These are phyloP conservation scores for Martes flavigula DNA, from an alignment of 2,797 vertebrate genomes.

Conservation along the genomic window DNA sequence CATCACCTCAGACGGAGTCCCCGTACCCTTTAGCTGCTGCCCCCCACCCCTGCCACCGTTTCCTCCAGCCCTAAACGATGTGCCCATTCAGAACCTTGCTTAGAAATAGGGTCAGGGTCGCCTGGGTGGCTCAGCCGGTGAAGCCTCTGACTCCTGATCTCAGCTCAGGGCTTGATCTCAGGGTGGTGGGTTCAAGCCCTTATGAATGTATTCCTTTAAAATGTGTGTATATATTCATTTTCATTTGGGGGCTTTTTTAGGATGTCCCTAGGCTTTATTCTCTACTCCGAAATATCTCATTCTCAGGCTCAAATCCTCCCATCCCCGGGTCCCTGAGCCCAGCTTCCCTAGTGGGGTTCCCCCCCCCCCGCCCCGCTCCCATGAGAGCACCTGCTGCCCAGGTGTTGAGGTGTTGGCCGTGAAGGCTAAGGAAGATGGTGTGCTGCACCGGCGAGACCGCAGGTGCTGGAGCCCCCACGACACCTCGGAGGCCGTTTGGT, in stretches of 20 bases:
- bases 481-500: not conserved
- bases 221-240: not conserved
- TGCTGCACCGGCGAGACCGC: not conserved
- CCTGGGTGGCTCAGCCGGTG: not conserved
- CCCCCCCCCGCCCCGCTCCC: no score
- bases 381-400: no score
- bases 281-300: not conserved
- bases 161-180: not conserved
- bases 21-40: not conserved
- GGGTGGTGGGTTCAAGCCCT: not conserved
- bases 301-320: not conserved
- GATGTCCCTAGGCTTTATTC: not conserved
- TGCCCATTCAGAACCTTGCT: not conserved
- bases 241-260: not conserved
- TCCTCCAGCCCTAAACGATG: not conserved
- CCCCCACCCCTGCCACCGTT: accelerated
- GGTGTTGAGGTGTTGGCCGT: not conserved
- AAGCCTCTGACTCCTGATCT: not conserved
- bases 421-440: not conserved
- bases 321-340: not conserved
- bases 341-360: not conserved
- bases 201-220: not conserved
- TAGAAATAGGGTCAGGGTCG: not conserved
- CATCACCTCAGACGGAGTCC: not conserved
- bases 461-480: not conserved